A percentile compares a stretch with the other conserved stretches of the same genome.
These are phyloP conservation scores for Epiblema foenella DNA, from an alignment of 2,888 invertebrate genomes.

Conservation along the genomic window DNA sequence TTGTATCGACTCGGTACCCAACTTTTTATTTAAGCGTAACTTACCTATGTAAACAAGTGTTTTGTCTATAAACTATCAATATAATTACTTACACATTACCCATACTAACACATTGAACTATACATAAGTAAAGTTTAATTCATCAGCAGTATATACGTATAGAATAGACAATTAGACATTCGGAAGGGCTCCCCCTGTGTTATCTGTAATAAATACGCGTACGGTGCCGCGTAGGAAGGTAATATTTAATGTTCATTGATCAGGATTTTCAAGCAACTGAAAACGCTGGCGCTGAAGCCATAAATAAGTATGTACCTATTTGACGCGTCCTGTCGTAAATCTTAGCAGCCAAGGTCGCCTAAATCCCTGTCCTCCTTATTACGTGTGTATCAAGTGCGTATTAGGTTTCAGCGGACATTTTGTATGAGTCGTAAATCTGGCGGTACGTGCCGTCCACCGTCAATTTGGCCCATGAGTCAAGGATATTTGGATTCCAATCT, in stretches of 20 bases:
- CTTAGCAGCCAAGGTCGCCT: constrained; percentile 16
- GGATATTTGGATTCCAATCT: constrained; percentile 65
- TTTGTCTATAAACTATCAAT: no score
- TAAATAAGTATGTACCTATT: constrained; percentile 13
- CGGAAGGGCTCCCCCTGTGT: no score
- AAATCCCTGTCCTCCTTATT: constrained; percentile 23
- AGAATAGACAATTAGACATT: no score
- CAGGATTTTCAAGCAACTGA: neutral
- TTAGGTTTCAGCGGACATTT: constrained; percentile 34
- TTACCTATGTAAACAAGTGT: no score
- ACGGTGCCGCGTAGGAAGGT: no score
- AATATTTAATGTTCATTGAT: neutral
- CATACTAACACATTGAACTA: no score
- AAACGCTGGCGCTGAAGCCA: no score
- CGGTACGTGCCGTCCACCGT: constrained; percentile 73
- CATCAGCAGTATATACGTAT: no score
- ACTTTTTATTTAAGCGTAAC: constrained; percentile 5
- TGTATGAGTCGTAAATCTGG: constrained; percentile 37
- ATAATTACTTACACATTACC: no score
- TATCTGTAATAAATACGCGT: no score
- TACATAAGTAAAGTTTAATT: no score
- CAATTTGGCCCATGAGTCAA: constrained; percentile 59
- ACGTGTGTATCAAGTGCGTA: constrained; percentile 29
- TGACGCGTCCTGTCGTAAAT: constrained; percentile 32
- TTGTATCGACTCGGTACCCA: constrained; percentile 39